Percentiles rank a stretch among this genome's conserved stretches.
Evolutionary conservation across 2,113 vertebrate genomes (phyloP).

Genomic region (Cavia porcellus): DNA sequence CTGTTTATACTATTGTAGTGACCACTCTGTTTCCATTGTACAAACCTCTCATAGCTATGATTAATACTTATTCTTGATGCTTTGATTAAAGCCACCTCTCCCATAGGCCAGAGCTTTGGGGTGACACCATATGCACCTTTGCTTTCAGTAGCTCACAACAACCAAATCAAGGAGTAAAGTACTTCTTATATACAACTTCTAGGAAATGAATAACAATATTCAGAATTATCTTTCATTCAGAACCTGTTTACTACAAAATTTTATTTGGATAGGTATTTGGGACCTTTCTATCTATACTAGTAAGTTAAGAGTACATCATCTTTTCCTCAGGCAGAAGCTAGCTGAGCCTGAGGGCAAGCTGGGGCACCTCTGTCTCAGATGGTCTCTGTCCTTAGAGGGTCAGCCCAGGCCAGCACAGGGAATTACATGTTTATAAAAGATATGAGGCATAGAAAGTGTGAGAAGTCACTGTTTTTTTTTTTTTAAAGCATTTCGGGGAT

Average conservation of each 20-base stretch:
- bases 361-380: not conserved
- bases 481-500: not conserved
- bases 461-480: not conserved
- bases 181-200: not conserved
- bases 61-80: slow-evolving; percentile 7
- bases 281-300: not conserved
- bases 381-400: not conserved
- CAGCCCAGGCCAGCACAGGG: not conserved
- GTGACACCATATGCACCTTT: not conserved
- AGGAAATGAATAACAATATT: not conserved
- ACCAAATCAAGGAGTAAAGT: not conserved
- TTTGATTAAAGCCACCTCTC: not conserved
- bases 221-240: not conserved
- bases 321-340: not conserved
- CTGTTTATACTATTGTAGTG: not conserved
- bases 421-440: not conserved
- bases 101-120: not conserved
- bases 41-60: not conserved
- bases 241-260: not conserved
- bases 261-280: not conserved
- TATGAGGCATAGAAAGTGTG: not conserved
- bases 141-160: not conserved
- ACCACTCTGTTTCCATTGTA: not conserved
- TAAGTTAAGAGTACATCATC: not conserved
- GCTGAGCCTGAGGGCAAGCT: not conserved